These are phyloP conservation scores for Distichodus sexfasciatus DNA, from an alignment of 2,797 vertebrate genomes.

Conservation along the genomic window DNA sequence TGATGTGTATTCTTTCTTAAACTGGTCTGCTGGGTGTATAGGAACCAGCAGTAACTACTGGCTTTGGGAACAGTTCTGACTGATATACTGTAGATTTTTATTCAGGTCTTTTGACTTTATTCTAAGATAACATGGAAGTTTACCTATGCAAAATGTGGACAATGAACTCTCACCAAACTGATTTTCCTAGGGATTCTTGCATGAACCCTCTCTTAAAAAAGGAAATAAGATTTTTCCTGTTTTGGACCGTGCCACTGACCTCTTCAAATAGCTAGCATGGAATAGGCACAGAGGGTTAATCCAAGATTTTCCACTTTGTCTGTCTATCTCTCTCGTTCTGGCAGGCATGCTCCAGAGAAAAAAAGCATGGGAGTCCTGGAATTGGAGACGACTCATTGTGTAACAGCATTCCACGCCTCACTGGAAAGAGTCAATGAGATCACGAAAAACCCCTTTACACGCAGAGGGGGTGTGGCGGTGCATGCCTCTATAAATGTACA, in stretches of 20 bases:
- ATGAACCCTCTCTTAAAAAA: conserved; percentile 8
- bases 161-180: conserved; percentile 2
- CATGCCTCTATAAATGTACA: conserved; percentile 60
- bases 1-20: too few relatives aligned
- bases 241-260: neutral
- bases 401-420: conserved; percentile 37
- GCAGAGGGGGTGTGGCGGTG: neutral
- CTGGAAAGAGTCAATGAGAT: conserved; percentile 13
- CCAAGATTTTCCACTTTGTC: conserved; percentile 3
- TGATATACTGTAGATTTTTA: too few relatives aligned
- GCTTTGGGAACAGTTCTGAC: too few relatives aligned
- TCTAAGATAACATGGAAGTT: neutral
- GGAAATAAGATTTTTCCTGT: neutral
- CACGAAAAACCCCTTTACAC: neutral
- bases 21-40: too few relatives aligned
- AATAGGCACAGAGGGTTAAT: neutral
- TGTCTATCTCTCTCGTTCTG: neutral
- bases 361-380: conserved; percentile 39
- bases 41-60: too few relatives aligned
- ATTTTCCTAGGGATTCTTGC: conserved; percentile 7
- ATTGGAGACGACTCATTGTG: conserved; percentile 46
- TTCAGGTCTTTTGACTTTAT: neutral
- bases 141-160: conserved; percentile 33
- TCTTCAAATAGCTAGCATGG: neutral
- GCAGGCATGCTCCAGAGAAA: conserved; percentile 1